Base-by-base conservation (phyloP, 2,888 invertebrate species). In the Leucophenga maculata region DNA sequence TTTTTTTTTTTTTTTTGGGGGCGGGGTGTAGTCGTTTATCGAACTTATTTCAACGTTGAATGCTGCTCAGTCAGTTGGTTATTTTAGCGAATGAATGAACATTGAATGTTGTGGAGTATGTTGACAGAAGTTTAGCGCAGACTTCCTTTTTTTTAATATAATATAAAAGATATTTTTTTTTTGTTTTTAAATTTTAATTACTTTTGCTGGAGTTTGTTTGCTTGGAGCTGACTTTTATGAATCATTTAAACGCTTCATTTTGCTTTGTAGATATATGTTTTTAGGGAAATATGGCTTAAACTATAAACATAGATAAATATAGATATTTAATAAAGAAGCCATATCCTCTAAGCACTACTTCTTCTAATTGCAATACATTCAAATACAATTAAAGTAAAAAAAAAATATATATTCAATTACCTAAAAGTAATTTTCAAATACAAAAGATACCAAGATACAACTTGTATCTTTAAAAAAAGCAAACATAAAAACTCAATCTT, bases 21-120 rank as follows among this genome's bases (percentile, higher is more conserved):
- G 13, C 26, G 26, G 2, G 2, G 26, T 4, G 4, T 3, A 26
- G 4, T 26, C 2, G 9, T 54, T 18, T 54, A 54, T 54, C 54
- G 9, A 54, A 54, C 22, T 54, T 18, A 54, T 22, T 54, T 54
- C 54, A 54, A 18, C 54, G 54, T 54, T 54, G 20, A 54, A 18
- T 54, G 39, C 39, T 39, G 11, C 11, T 39, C 39, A 9, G 39
- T 39, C 39, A 39, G 39, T 39, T 39, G 3, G 39, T 39, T 39
- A 39, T 39, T 39, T 39, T 39, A 39, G 8, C 39, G 39, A 39
- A 39, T 39, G 39, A 18, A 18, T 54, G 54, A 54, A 54, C 20
- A 18, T 22, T 20, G 54, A 54, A 20, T 16, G 54, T 54, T n/a
- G 54, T 18, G 13, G 8, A 16, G 2, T n/a, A 3, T 16, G 16